Conservation (phyloP, 1,140 invertebrate species). For the Panagrolaimus sp. region DNA sequence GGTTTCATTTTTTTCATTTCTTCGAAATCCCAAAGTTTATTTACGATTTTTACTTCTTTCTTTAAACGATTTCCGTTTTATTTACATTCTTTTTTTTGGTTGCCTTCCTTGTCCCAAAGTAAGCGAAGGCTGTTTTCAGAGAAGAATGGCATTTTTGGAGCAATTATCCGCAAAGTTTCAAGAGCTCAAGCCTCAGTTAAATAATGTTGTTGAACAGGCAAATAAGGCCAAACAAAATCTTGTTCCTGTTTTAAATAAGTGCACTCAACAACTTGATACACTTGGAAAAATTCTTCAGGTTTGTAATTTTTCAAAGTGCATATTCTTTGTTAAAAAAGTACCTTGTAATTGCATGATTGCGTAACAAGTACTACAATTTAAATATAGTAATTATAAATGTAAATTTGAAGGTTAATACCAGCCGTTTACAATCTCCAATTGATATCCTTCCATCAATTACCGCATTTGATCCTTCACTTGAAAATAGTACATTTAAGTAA, state of each 20-base stretch:
- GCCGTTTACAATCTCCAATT: conserved; percentile 55
- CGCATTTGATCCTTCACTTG: conserved; percentile 53
- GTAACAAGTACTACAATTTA: too few species aligned
- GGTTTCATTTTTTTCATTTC: too few species aligned
- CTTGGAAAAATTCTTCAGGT: conserved; percentile 52
- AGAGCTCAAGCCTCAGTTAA: conserved; percentile 42
- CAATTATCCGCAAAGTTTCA: conserved; percentile 38
- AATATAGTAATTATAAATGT: too few species aligned
- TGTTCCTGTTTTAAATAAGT: conserved; percentile 45
- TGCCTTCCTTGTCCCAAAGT: too few species aligned
- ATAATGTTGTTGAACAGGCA: conserved; percentile 34
- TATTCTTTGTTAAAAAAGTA: too few species aligned
- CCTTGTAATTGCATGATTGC: too few species aligned
- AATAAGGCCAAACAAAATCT: conserved; percentile 47
- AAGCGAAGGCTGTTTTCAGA: too few species aligned
- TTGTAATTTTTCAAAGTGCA: not conserved
- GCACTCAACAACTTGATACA: conserved; percentile 44
- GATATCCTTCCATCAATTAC: conserved; percentile 52
- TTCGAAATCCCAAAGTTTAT: too few species aligned
- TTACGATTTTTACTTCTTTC: too few species aligned
- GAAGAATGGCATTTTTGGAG: conserved; percentile 37
- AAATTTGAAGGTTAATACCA: conserved; percentile 40
- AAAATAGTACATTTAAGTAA: conserved; percentile 50
- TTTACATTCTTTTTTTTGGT: too few species aligned
- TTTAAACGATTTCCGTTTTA: too few species aligned